phyloP scores from a whole-genome alignment of 2,113 vertebrate genomes.

The Steatornis caripensis region DNA sequence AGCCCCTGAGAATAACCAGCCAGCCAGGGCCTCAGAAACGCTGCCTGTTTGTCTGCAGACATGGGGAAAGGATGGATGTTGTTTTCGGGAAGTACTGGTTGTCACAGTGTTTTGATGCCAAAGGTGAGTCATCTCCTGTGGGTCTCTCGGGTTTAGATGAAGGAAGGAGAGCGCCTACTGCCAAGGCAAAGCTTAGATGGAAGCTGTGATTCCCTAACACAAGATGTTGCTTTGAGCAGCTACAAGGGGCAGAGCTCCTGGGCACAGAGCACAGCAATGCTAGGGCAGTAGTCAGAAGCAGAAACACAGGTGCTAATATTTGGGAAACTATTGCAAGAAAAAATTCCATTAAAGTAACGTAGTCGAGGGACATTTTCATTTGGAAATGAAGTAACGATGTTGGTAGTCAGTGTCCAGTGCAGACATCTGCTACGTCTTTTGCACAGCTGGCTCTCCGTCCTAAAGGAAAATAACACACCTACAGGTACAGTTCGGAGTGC shows the following conservation, averaged over 20 bases:
- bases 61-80: constrained; percentile 97
- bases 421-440: background rate
- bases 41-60: constrained; percentile 93
- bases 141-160: background rate
- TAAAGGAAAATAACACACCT: background rate
- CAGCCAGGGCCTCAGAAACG: constrained; percentile 83
- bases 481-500: background rate
- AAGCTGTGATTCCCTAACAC: background rate
- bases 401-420: background rate
- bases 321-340: background rate
- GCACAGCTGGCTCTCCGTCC: background rate
- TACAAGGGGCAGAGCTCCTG: background rate
- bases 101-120: constrained; percentile 94
- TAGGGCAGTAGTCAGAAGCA: background rate
- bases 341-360: background rate
- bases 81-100: constrained; percentile 98
- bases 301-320: background rate
- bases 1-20: constrained; percentile 81
- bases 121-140: constrained; percentile 80
- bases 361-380: background rate
- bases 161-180: background rate
- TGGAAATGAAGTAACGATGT: background rate
- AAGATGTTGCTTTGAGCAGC: background rate
- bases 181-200: background rate
- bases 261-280: background rate